These are phyloP conservation scores for Trichopoda pennipes DNA, from an alignment of 2,888 invertebrate genomes.

Conservation along the genomic window DNA sequence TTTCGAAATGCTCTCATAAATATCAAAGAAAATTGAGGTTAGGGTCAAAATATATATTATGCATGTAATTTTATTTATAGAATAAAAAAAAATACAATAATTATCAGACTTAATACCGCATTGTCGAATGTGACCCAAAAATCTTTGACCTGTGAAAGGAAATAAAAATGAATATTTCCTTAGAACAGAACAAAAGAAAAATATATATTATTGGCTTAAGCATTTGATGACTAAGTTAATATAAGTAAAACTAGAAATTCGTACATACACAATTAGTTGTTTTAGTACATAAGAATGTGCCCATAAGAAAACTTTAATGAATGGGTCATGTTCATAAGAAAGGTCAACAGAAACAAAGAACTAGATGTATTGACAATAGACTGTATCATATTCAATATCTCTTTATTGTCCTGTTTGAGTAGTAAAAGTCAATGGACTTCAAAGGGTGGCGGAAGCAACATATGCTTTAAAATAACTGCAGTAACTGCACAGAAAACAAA, in stretches of 20 bases:
- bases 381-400: constrained; percentile 9
- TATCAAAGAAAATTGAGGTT: constrained; percentile 43
- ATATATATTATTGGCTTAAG: constrained; percentile 8
- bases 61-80: background rate
- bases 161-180: constrained; percentile 2
- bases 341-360: constrained; percentile 61
- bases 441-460: constrained; percentile 61
- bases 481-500: constrained; percentile 24
- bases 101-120: constrained; percentile 3
- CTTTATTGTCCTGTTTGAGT: constrained; percentile 10
- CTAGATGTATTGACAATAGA: constrained; percentile 14
- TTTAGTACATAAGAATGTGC: background rate
- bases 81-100: background rate
- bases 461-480: constrained; percentile 48
- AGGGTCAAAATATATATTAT: constrained; percentile 37
- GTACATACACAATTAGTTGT: background rate
- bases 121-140: constrained; percentile 17
- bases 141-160: constrained; percentile 35
- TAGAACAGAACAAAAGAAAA: background rate
- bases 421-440: constrained; percentile 65
- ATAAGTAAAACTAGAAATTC: background rate
- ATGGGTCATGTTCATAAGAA: constrained; percentile 56
- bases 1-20: constrained; percentile 1
- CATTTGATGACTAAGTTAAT: constrained; percentile 36
- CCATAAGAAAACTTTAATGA: constrained; percentile 36